A percentile compares a stretch with the other conserved stretches of the same genome.
Conservation (phyloP, 2,888 invertebrate species). For the Sarcophaga rosellei region DNA sequence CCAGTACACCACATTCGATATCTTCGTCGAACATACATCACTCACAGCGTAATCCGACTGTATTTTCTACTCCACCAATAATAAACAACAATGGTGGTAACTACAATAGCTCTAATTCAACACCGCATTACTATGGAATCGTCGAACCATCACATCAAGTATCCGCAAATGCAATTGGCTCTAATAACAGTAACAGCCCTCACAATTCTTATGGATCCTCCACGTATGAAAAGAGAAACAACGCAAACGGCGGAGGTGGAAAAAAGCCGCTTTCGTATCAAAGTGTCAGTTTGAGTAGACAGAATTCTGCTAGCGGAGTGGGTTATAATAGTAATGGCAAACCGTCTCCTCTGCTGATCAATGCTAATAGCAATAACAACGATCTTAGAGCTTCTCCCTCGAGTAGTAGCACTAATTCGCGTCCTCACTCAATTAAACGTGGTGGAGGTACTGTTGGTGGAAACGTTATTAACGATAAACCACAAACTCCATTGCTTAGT, state of each 20-base stretch:
- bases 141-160: constrained; percentile 67
- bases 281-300: constrained; percentile 66
- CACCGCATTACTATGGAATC: constrained; percentile 76
- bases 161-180: background rate
- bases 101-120: constrained; percentile 75
- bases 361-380: constrained; percentile 71
- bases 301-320: constrained; percentile 66
- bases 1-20: constrained; percentile 79
- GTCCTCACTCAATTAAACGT: constrained; percentile 74
- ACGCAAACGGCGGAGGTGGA: constrained; percentile 65
- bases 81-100: constrained; percentile 73
- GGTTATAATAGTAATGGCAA: constrained; percentile 71
- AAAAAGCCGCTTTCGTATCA: constrained; percentile 60
- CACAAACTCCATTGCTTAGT: constrained; percentile 75
- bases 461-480: constrained; percentile 71
- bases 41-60: constrained; percentile 77
- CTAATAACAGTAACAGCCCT: constrained; percentile 63
- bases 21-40: constrained; percentile 63
- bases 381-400: constrained; percentile 76
- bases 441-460: constrained; percentile 71
- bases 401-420: constrained; percentile 71
- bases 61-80: constrained; percentile 80
- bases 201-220: constrained; percentile 68
- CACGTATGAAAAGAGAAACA: constrained; percentile 76
- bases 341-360: constrained; percentile 74